Evolutionary conservation across 2,888 invertebrate genomes (phyloP).

Genomic region (Drosophila diplacantha): DNA sequence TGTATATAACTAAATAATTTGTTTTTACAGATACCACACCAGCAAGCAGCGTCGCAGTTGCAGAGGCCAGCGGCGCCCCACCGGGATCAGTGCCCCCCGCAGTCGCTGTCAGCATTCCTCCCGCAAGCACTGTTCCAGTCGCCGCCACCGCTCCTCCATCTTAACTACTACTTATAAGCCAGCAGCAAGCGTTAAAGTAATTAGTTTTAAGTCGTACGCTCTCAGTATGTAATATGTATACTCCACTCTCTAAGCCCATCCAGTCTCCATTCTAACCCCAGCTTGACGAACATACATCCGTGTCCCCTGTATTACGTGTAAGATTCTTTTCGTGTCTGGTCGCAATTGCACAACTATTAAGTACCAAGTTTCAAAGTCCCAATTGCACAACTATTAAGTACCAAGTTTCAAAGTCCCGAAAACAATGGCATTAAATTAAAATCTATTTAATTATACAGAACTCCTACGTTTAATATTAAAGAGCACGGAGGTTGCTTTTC

Average conservation of each 20-base stretch:
- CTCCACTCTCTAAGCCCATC: constrained; percentile 36
- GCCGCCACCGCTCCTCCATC: constrained; percentile 50
- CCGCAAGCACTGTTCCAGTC: constrained; percentile 34
- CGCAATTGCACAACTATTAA: constrained; percentile 42
- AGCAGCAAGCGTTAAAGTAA: constrained; percentile 37
- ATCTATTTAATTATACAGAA: constrained; percentile 50
- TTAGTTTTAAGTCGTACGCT: constrained; percentile 61
- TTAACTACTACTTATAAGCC: constrained; percentile 50
- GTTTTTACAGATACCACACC: constrained; percentile 56
- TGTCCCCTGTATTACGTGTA: constrained; percentile 19
- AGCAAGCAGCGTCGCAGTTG: constrained; percentile 44
- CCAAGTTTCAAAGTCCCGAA: constrained; percentile 44
- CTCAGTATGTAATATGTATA: constrained; percentile 65
- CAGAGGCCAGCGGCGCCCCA: constrained; percentile 46
- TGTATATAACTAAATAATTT: too few species aligned
- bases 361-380: constrained; percentile 47
- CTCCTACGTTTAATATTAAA: background rate
- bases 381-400: constrained; percentile 46
- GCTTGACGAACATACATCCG: constrained; percentile 22
- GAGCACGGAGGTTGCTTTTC: background rate
- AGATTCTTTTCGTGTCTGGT: constrained; percentile 18
- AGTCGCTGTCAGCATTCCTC: constrained; percentile 59
- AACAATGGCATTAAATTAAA: constrained; percentile 57
- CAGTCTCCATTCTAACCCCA: constrained; percentile 6
- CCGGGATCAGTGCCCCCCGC: constrained; percentile 41